A percentile compares a stretch with the other conserved stretches of the same genome.
phyloP scores from a whole-genome alignment of 2,888 invertebrate genomes.

The Mimumesa dahlbomi region DNA sequence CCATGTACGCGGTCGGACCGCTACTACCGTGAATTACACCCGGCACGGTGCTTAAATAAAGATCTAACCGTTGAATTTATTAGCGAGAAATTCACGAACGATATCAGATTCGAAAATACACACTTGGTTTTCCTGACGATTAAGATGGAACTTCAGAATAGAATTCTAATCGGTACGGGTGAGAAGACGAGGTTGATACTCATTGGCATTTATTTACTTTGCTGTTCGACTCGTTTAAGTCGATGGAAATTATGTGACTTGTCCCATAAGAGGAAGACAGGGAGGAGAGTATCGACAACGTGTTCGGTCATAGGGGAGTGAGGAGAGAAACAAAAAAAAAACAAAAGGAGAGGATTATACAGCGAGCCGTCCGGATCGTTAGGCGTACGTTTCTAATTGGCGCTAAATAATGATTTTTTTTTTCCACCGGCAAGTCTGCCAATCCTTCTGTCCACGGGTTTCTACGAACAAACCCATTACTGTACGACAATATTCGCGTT shows the following conservation, averaged over 20 bases:
- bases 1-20: conserved; percentile 15
- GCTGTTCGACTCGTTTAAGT: conserved; percentile 34
- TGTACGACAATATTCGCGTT: conserved; percentile 73
- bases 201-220: too few relatives aligned
- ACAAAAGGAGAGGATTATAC: conserved; percentile 31
- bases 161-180: too few relatives aligned
- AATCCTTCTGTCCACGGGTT: conserved; percentile 48
- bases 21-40: conserved; percentile 4
- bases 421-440: conserved; percentile 44
- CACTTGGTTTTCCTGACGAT: too few relatives aligned
- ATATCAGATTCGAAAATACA: too few relatives aligned
- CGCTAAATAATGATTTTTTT: conserved; percentile 74
- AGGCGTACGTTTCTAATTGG: conserved; percentile 66
- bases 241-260: conserved; percentile 35
- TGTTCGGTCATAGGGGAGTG: conserved; percentile 1
- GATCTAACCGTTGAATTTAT: neutral
- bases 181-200: too few relatives aligned
- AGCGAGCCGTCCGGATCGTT: conserved; percentile 47
- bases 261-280: conserved; percentile 32
- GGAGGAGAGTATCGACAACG: conserved; percentile 5
- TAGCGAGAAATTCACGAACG: too few relatives aligned
- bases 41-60: neutral
- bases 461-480: conserved; percentile 69
- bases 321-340: too few relatives aligned
- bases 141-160: too few relatives aligned